Base-by-base conservation (phyloP, 2,797 vertebrate genomes). In the Leuciscus waleckii region DNA sequence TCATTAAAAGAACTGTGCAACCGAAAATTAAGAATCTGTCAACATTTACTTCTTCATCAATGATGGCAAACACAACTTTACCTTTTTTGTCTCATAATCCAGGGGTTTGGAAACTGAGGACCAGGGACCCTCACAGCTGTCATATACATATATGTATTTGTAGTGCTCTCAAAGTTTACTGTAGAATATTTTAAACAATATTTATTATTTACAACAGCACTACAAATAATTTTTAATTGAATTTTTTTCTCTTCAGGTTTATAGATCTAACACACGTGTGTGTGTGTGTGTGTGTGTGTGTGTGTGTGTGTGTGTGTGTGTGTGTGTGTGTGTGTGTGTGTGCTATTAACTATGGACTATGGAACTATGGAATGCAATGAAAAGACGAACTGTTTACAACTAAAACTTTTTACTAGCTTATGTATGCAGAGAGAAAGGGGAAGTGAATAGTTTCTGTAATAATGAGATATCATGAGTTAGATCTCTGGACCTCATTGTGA, bases 381-480 rank as follows among this genome's bases (percentile, higher is more conserved):
- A 69, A 69, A 51, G 29, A 46, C 16, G 2, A 65, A 65, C 11
- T 29, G n/a, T 39, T 71, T 41, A 82, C 16, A 14, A 51, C 16
- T 19, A 32, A 56, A 56, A 68, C 5, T 2, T 75, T 37, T 32
- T 13, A 43, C n/a, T 54, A 65, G 26, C 26, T 76, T 35, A 65
- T 46, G 19, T 46, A 84, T 84, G 63, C 63, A 56, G 51, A 73
- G 67, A 70, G 21, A 71, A 56, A 46, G 9, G 26, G 14, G 23
- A 77, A 58, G 8, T 14, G 51, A 51, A 79, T 14, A 29, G n/a
- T 49, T 49, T 85, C 67, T 79, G 65, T 37, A 58, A 78, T 58
- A 79, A 84, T 58, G 54, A 73, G 54, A 84, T 68, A 68, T 83
- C 46, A 56, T 49, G 77, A 81, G 65, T 37, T 54, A 19, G 39